These are phyloP conservation scores for Agrochola lota DNA, from an alignment of 2,888 invertebrate genomes.

Conservation along the genomic window DNA sequence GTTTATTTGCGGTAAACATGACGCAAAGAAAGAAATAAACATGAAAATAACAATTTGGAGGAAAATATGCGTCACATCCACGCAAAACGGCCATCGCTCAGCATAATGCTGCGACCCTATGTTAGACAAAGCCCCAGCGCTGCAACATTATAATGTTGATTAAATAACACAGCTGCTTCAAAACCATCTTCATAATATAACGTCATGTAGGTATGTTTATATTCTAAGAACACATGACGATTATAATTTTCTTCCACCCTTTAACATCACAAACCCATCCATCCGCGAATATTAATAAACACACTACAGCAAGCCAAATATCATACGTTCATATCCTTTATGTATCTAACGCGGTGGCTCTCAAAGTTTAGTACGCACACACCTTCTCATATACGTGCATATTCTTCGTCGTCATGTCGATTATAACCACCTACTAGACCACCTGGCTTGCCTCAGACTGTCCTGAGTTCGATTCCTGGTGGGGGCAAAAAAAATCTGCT, in stretches of 20 bases:
- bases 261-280: conserved; percentile 54
- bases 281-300: conserved; percentile 58
- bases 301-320: conserved; percentile 49
- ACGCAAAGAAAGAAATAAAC: too few species aligned
- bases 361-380: conserved; percentile 31
- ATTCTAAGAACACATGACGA: conserved; percentile 1
- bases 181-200: neutral
- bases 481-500: too few species aligned
- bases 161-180: neutral
- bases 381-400: too few species aligned
- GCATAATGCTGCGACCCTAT: too few species aligned
- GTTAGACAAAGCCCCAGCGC: too few species aligned
- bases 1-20: too few species aligned
- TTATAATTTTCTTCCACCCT: conserved; percentile 39
- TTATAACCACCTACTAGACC: too few species aligned
- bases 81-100: too few species aligned
- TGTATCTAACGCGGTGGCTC: conserved; percentile 41
- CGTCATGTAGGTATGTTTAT: neutral
- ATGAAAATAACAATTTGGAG: too few species aligned
- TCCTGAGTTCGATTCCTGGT: too few species aligned
- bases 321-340: conserved; percentile 45
- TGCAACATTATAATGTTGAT: neutral
- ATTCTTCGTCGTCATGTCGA: neutral
- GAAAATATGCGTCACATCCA: too few species aligned
- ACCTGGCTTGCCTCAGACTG: too few species aligned